Conservation (phyloP, 2,113 vertebrate genomes). For the Penelope pileata region DNA sequence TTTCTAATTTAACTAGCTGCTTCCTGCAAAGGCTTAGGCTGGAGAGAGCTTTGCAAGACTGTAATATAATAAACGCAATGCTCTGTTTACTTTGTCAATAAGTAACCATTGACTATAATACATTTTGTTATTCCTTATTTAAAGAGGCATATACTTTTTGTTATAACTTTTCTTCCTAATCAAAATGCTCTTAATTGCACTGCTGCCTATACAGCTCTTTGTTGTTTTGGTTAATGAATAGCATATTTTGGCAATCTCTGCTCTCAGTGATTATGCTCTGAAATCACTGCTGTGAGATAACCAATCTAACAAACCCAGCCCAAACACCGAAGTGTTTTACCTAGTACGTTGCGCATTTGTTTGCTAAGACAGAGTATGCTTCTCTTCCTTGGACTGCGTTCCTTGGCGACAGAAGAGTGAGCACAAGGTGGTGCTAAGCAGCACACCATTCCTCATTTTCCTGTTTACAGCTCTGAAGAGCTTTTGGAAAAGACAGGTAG, state of each 20-base stretch:
- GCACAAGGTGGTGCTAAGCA: constrained; percentile 46
- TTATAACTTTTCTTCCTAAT: not conserved
- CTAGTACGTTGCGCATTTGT: not conserved
- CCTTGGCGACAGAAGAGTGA: not conserved
- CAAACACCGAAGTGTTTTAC: not conserved
- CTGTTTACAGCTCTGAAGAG: not conserved
- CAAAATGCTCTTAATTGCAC: not conserved
- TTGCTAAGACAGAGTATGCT: not conserved
- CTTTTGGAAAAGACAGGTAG: not conserved
- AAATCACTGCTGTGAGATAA: not conserved
- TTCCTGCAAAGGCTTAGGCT: not conserved
- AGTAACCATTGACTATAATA: not conserved
- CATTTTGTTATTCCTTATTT: not conserved
- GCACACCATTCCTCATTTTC: not conserved
- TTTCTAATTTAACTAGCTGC: not conserved
- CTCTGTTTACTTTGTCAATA: not conserved
- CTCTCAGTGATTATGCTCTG: not conserved
- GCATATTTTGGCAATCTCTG: not conserved
- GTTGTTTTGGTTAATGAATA: not conserved
- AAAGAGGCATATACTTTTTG: not conserved
- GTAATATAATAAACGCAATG: not conserved
- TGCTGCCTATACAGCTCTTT: not conserved
- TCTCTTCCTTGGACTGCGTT: not conserved
- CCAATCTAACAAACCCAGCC: not conserved
- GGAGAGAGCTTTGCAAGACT: not conserved